Conservation (phyloP, 2,113 vertebrate genomes). For the Salvator merianae region DNA sequence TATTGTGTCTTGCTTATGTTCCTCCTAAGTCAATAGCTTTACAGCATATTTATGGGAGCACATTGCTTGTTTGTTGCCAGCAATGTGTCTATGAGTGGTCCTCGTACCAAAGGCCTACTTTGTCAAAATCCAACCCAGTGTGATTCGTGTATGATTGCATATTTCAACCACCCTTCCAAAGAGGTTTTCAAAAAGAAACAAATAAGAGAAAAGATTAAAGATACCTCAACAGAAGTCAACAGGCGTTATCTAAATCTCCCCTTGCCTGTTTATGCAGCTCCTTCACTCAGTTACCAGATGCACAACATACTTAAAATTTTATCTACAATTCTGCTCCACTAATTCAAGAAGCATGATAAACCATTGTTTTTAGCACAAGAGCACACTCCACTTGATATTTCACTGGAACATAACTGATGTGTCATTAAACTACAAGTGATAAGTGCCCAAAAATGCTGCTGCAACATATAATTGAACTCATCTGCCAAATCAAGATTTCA, state of each 20-base stretch:
- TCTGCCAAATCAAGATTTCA: background rate
- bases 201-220: background rate
- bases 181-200: background rate
- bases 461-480: background rate
- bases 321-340: background rate
- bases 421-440: background rate
- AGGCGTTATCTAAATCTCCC: background rate
- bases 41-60: too few species aligned
- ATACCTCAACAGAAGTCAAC: background rate
- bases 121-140: background rate
- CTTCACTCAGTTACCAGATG: background rate
- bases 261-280: background rate
- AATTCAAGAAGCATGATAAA: too few species aligned
- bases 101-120: too few species aligned
- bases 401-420: background rate
- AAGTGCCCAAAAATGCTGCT: background rate
- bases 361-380: background rate
- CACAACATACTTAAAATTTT: background rate
- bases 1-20: too few species aligned
- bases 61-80: too few species aligned
- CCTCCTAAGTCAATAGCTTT: too few species aligned
- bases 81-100: too few species aligned
- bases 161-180: background rate
- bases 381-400: background rate
- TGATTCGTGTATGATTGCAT: background rate